A percentile compares a stretch with the other conserved stretches of the same genome.
These are phyloP conservation scores for Emys orbicularis DNA, from an alignment of 2,797 vertebrate species.

Conservation along the genomic window DNA sequence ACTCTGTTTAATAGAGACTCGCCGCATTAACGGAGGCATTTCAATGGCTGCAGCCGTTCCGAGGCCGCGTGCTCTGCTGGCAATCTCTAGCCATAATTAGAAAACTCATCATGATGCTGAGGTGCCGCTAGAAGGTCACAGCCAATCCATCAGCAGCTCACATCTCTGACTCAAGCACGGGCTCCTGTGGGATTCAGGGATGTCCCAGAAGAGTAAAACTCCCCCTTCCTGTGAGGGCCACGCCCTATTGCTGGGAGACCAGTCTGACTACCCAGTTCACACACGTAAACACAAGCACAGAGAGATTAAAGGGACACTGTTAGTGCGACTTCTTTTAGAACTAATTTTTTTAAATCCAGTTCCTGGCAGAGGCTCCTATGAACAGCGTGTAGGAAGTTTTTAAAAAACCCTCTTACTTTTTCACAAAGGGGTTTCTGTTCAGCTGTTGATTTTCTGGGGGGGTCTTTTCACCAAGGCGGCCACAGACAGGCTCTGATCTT, in stretches of 20 bases:
- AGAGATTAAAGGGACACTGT: background rate
- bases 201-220: background rate
- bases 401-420: background rate
- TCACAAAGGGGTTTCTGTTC: background rate
- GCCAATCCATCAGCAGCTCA: fast-evolving
- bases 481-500: background rate
- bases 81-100: constrained; percentile 31
- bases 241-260: fast-evolving
- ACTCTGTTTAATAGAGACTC: constrained; percentile 20
- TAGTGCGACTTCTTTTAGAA: background rate
- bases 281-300: background rate
- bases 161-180: background rate
- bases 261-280: background rate
- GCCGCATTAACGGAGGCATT: constrained; percentile 42
- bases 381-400: background rate
- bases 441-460: background rate
- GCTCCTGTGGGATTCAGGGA: background rate
- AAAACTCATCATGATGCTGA: constrained; percentile 19
- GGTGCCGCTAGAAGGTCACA: constrained; percentile 40
- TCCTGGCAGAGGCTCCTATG: background rate
- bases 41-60: background rate
- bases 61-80: background rate
- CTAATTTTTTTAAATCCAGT: background rate
- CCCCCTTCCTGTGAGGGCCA: background rate
- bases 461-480: background rate